A percentile compares a stretch with the other conserved stretches of the same genome.
These are phyloP conservation scores for Protobothrops flavoviridis DNA, from an alignment of 2,113 vertebrate genomes.

Conservation along the genomic window DNA sequence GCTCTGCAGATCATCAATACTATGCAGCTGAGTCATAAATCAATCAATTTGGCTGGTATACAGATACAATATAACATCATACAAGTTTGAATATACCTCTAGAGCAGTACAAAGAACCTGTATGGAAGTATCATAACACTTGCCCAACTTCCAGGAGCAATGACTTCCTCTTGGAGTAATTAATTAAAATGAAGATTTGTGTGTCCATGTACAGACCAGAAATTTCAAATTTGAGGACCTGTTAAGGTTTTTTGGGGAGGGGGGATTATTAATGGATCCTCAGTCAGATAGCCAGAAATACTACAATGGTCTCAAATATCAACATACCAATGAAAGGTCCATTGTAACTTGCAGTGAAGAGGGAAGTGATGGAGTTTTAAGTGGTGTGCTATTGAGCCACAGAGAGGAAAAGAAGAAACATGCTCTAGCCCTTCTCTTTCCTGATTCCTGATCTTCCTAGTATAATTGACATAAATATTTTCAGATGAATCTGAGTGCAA, in stretches of 20 bases:
- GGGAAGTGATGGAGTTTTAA: background rate
- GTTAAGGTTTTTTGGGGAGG: background rate
- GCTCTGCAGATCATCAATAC: background rate
- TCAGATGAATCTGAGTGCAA: background rate
- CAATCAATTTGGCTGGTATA: background rate
- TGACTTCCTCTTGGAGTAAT: background rate
- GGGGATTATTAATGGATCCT: background rate
- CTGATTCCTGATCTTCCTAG: background rate
- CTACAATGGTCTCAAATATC: background rate
- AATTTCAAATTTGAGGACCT: background rate
- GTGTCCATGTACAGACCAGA: background rate
- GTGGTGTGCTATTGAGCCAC: background rate
- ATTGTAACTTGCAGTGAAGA: background rate
- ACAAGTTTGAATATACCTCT: background rate
- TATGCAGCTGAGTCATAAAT: background rate
- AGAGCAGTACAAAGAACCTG: background rate
- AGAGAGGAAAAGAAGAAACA: background rate
- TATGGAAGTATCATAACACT: background rate
- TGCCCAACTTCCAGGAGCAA: background rate
- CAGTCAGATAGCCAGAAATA: background rate
- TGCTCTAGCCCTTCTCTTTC: background rate
- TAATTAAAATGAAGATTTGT: background rate
- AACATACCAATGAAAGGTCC: background rate
- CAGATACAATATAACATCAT: background rate
- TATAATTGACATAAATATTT: background rate